Conservation (phyloP, 2,888 invertebrate species). For the Stomorhina lunata region DNA sequence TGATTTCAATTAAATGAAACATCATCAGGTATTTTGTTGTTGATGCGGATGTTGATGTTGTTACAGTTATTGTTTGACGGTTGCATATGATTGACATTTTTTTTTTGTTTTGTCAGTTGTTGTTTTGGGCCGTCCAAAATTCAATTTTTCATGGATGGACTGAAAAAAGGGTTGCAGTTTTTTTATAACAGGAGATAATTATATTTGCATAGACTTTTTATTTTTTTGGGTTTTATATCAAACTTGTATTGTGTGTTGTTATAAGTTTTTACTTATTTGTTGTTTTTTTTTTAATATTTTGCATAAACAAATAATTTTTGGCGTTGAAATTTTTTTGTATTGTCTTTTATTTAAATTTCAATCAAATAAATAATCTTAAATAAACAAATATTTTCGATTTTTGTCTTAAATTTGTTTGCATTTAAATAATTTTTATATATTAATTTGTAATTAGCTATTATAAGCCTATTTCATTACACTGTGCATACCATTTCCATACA, state of each 20-base stretch:
- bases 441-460: too few species aligned
- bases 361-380: neutral
- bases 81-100: conserved; percentile 63
- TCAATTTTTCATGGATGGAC: conserved; percentile 52
- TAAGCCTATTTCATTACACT: too few species aligned
- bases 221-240: neutral
- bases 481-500: too few species aligned
- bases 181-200: conserved; percentile 35
- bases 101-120: conserved; percentile 63
- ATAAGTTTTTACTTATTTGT: conserved; percentile 32
- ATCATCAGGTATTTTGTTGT: conserved; percentile 22
- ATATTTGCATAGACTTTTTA: conserved; percentile 54
- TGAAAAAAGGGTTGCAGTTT: conserved; percentile 49
- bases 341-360: conserved; percentile 13
- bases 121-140: conserved; percentile 46
- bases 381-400: too few species aligned
- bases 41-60: conserved; percentile 1
- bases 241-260: conserved; percentile 32
- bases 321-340: neutral
- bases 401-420: too few species aligned
- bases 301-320: conserved; percentile 53
- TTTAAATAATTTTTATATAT: too few species aligned
- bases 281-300: conserved; percentile 25
- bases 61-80: conserved; percentile 1
- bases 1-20: conserved; percentile 53